Evolutionary conservation across 2,888 invertebrate genomes (phyloP), one percentile per base, ranked within the genome.

Genomic region (Drosophila maculinotata): DNA sequence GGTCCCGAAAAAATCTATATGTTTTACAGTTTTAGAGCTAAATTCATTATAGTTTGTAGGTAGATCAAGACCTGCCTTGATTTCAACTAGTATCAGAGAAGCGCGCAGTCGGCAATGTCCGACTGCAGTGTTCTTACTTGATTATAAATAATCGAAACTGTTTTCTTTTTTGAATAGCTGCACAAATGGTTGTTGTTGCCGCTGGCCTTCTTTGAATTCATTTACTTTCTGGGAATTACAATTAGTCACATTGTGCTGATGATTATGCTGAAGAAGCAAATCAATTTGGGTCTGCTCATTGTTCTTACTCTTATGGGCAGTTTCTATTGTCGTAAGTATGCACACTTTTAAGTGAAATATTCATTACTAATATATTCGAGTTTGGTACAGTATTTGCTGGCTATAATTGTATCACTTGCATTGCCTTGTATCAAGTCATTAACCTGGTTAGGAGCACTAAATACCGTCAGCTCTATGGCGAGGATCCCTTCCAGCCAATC

Each of bases 341-440:
- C 0, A 4, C 2, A 1, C 9, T 9, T 2, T 6, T 7, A 9
- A 12, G 2, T 36, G 7, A 7, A 8, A 4, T 2, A 8, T 3
- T 9, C 0, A 8, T 2, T 6, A 0, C 23, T 14, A 1, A 0
- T 2, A 6, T 12, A 8, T 17, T 10, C 8, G 1, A 15, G 8
- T 20, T 5, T 6, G 52, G 33, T 25, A 0, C 35, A 91, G 91
- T 91, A 1, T 89, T 85, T 36, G 48, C 90, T 1, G 89, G 84
- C 33, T 91, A 91, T 28, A 89, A 90, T 41, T 89, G 88, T 78
- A 52, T 87, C 0, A 69, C 87, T 0, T 85, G 85, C 35, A 76
- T 91, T 38, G 90, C 90, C 35, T 70, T 89, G 57, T 91, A 84
- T 60, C 91, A 91, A 73, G 82, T 91, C 1, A 87, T 91, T n/a